These are phyloP conservation scores for Cordilura impudica DNA, from an alignment of 2,888 invertebrate species.

Conservation along the genomic window DNA sequence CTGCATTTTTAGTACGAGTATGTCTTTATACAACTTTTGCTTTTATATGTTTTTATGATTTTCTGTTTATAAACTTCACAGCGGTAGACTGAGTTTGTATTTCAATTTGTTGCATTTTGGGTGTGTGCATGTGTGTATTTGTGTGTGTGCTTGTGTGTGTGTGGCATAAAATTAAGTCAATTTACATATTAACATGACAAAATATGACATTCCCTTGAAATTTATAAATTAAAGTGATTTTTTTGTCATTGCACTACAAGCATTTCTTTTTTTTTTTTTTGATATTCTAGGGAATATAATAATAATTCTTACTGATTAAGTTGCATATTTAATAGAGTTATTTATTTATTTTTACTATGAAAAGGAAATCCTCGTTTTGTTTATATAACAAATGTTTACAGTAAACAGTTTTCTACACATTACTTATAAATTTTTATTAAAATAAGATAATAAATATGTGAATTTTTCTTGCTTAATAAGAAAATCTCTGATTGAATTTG, in stretches of 20 bases:
- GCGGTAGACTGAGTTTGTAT: background rate
- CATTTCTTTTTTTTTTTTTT: background rate
- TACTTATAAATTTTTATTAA: too few species aligned
- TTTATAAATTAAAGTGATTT: constrained; percentile 55
- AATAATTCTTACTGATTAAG: constrained; percentile 35
- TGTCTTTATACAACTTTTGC: background rate
- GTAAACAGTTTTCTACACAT: too few species aligned
- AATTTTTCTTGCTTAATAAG: too few species aligned
- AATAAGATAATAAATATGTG: too few species aligned
- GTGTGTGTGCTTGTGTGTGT: background rate
- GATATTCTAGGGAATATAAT: constrained; percentile 1
- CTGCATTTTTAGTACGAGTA: background rate
- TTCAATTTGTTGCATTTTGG: constrained; percentile 25
- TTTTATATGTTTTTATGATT: background rate
- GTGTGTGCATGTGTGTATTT: background rate
- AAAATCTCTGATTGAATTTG: too few species aligned
- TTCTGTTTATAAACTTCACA: background rate
- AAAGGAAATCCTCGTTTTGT: constrained; percentile 11
- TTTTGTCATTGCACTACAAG: constrained; percentile 38
- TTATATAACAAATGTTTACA: background rate
- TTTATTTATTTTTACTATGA: constrained; percentile 17
- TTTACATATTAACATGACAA: constrained; percentile 61
- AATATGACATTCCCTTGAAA: constrained; percentile 58
- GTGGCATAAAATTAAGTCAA: constrained; percentile 58
- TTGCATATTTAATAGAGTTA: constrained; percentile 40